phyloP scores from a whole-genome alignment of 2,888 invertebrate genomes.

The Ceriagrion tenellum region DNA sequence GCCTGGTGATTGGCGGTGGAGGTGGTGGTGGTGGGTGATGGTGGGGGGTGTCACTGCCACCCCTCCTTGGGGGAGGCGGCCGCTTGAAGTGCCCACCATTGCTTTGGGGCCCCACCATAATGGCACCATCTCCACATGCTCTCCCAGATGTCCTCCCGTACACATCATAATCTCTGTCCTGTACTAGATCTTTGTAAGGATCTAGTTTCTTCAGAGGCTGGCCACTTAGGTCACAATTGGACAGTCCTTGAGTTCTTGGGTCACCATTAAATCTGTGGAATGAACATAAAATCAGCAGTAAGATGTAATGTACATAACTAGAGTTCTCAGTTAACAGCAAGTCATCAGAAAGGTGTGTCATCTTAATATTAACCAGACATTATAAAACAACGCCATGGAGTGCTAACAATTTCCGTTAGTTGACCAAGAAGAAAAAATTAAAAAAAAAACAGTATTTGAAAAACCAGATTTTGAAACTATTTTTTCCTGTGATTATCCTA shows the following conservation, averaged over 20 bases:
- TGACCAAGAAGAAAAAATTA: no score
- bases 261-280: conserved; percentile 51
- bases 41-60: background rate
- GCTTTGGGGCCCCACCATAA: conserved; percentile 5
- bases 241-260: conserved; percentile 48
- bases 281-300: background rate
- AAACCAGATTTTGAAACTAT: no score
- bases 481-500: no score
- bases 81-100: background rate
- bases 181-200: conserved; percentile 50
- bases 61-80: background rate
- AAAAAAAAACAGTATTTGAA: no score
- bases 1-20: background rate
- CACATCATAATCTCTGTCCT: conserved; percentile 61
- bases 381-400: no score
- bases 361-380: no score
- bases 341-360: no score
- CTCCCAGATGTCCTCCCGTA: conserved; percentile 36
- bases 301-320: no score
- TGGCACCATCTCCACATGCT: conserved; percentile 34
- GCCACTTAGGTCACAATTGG: conserved; percentile 50
- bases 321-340: no score
- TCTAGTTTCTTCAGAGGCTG: conserved; percentile 27
- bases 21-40: background rate
- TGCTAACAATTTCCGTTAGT: no score